These are phyloP conservation scores for Elymnias hypermnestra DNA, from an alignment of 1,140 invertebrate species.

Conservation along the genomic window DNA sequence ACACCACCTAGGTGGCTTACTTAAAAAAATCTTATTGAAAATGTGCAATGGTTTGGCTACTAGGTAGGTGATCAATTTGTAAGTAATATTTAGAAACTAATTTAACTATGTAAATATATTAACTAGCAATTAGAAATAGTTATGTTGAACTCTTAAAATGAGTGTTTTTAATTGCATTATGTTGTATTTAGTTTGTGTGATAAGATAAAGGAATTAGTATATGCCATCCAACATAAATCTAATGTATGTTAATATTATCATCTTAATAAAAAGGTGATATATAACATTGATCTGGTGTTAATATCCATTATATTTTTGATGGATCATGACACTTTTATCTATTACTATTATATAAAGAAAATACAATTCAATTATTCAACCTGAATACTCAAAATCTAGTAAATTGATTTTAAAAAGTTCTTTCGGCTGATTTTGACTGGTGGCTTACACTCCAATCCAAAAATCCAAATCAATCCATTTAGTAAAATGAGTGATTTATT, in stretches of 20 bases:
- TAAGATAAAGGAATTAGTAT: constrained; percentile 31
- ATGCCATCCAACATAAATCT: constrained; percentile 38
- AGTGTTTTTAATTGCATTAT: constrained; percentile 16
- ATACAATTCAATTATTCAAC: too few relatives aligned
- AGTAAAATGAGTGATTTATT: too few relatives aligned
- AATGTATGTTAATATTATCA: constrained; percentile 28
- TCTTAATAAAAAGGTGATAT: constrained; percentile 35
- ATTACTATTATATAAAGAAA: too few relatives aligned
- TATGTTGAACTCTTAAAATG: constrained; percentile 12
- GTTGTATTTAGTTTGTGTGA: constrained; percentile 22
- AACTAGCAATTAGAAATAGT: constrained; percentile 19
- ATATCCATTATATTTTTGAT: too few relatives aligned
- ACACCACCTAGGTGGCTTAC: constrained; percentile 4
- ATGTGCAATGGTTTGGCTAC: constrained; percentile 7
- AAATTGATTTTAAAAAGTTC: too few relatives aligned
- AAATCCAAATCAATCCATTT: too few relatives aligned
- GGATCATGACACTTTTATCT: too few relatives aligned
- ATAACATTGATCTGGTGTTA: too few relatives aligned
- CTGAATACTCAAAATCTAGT: too few relatives aligned
- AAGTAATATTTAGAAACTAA: constrained; percentile 17
- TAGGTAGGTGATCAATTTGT: constrained; percentile 15
- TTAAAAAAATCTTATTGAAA: constrained; percentile 8
- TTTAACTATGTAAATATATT: constrained; percentile 28
- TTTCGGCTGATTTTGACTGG: too few relatives aligned
- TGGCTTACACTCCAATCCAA: too few relatives aligned